A percentile compares a stretch with the other conserved stretches of the same genome.
phyloP scores from a whole-genome alignment of 92 coral and sea anemone genomes.

The Epizoanthus stellaris region DNA sequence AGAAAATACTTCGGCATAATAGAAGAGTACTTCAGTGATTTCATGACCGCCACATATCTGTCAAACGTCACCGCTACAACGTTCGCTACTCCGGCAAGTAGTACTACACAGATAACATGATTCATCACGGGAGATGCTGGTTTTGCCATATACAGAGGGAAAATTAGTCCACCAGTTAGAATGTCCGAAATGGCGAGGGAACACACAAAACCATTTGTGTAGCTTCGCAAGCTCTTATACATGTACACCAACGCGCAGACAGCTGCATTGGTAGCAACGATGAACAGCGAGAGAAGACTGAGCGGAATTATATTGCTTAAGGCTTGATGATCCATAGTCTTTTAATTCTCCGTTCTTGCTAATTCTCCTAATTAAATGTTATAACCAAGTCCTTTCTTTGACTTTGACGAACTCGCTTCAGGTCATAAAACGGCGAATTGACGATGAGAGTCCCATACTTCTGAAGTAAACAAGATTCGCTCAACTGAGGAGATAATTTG shows the following conservation, averaged over 20 bases:
- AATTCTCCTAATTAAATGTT: not conserved
- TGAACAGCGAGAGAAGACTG: constrained; percentile 55
- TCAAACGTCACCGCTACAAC: constrained; percentile 81
- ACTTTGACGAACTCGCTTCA: not conserved
- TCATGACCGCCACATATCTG: constrained; percentile 72
- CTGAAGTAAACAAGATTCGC: no score
- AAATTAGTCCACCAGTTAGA: constrained; percentile 71
- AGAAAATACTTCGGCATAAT: constrained; percentile 61
- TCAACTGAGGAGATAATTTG: not conserved
- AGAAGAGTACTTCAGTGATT: constrained; percentile 62
- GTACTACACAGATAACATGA: constrained; percentile 65
- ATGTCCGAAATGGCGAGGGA: constrained; percentile 82
- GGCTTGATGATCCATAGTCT: constrained; percentile 13
- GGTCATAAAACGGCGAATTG: not conserved
- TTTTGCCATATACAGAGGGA: constrained; percentile 70
- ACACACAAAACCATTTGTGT: constrained; percentile 75
- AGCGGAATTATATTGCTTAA: constrained; percentile 45
- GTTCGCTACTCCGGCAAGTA: constrained; percentile 79
- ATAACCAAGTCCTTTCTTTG: not conserved
- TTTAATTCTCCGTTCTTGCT: not conserved
- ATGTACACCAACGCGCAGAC: constrained; percentile 75
- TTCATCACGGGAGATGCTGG: constrained; percentile 65
- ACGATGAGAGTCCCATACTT: not conserved
- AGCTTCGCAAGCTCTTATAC: constrained; percentile 66
- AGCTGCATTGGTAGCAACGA: constrained; percentile 68